Conservation (phyloP, 2,888 invertebrate species). For the Cryptocephalus moraei region DNA sequence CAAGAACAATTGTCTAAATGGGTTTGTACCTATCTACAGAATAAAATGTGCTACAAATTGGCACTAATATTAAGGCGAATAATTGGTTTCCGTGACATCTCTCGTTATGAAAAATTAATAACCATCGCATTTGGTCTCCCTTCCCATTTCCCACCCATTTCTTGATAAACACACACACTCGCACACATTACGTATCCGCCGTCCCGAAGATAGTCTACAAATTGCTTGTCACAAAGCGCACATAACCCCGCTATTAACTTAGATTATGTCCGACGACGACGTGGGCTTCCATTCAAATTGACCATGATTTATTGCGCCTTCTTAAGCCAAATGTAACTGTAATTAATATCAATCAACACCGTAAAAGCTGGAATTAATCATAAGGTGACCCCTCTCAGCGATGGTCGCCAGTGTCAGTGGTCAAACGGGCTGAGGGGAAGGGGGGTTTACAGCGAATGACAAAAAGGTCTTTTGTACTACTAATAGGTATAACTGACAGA, state of each 20-base stretch:
- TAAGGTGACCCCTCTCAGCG: conserved; percentile 4
- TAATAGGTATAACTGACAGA: too few relatives aligned
- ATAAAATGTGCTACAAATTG: too few relatives aligned
- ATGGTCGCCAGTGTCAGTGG: background rate
- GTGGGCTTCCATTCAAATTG: conserved; percentile 12
- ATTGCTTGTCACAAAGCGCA: background rate
- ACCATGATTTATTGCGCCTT: conserved; percentile 16
- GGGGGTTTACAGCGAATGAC: background rate
- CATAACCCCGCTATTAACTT: background rate
- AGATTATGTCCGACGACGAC: background rate
- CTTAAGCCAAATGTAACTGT: conserved; percentile 15
- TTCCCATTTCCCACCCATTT: too few relatives aligned
- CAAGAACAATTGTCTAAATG: too few relatives aligned
- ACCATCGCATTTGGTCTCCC: too few relatives aligned
- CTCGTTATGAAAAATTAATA: too few relatives aligned
- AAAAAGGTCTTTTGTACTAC: too few relatives aligned
- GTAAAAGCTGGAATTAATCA: conserved; percentile 19
- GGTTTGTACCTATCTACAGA: too few relatives aligned
- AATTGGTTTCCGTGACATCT: too few relatives aligned
- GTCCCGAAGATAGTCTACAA: background rate
- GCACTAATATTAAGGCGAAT: too few relatives aligned
- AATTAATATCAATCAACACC: conserved; percentile 23
- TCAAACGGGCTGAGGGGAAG: background rate
- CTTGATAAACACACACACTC: too few relatives aligned
- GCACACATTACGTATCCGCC: too few relatives aligned